Percentiles rank a stretch among this genome's conserved stretches.
Conservation (phyloP, 2,113 vertebrate genomes). For the Suncus etruscus region DNA sequence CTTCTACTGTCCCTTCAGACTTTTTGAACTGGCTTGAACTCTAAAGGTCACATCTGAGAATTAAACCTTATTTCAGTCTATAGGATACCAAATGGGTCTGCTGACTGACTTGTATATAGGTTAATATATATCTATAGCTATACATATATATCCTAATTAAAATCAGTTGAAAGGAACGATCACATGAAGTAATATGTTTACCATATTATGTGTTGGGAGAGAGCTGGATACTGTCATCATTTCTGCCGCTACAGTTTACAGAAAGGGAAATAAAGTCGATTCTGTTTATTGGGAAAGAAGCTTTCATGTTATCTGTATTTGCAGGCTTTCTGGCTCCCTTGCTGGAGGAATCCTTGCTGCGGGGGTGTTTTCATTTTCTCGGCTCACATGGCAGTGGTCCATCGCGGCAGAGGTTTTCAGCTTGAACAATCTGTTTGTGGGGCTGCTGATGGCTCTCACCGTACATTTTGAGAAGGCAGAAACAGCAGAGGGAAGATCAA, state of each 20-base stretch:
- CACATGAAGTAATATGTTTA: slow-evolving; percentile 73
- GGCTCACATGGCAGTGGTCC: slow-evolving; percentile 98
- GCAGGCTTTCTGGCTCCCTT: slow-evolving; percentile 93
- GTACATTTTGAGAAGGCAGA: slow-evolving; percentile 91
- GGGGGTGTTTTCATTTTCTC: slow-evolving; percentile 95
- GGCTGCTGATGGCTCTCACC: slow-evolving; percentile 93
- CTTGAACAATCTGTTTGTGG: slow-evolving; percentile 98
- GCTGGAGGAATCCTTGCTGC: slow-evolving; percentile 95
- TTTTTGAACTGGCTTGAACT: slow-evolving; percentile 61
- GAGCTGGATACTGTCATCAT: slow-evolving; percentile 81
- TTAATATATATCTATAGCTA: neutral
- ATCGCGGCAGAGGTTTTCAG: slow-evolving; percentile 97
- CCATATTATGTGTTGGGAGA: slow-evolving; percentile 81
- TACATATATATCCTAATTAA: slow-evolving; percentile 63
- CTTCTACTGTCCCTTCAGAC: neutral
- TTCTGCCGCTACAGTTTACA: slow-evolving; percentile 82
- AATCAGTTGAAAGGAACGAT: slow-evolving; percentile 74
- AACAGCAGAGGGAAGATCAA: slow-evolving; percentile 90
- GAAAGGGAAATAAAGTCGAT: slow-evolving; percentile 86
- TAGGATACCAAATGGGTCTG: slow-evolving; percentile 45
- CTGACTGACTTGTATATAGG: slow-evolving; percentile 56
- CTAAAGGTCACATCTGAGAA: slow-evolving; percentile 63
- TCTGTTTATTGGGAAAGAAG: slow-evolving; percentile 88
- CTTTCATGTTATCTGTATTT: slow-evolving; percentile 92
- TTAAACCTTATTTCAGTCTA: slow-evolving; percentile 5